phyloP scores from a whole-genome alignment of 92 coral and sea anemone species.

The Epizoanthus stellaris region DNA sequence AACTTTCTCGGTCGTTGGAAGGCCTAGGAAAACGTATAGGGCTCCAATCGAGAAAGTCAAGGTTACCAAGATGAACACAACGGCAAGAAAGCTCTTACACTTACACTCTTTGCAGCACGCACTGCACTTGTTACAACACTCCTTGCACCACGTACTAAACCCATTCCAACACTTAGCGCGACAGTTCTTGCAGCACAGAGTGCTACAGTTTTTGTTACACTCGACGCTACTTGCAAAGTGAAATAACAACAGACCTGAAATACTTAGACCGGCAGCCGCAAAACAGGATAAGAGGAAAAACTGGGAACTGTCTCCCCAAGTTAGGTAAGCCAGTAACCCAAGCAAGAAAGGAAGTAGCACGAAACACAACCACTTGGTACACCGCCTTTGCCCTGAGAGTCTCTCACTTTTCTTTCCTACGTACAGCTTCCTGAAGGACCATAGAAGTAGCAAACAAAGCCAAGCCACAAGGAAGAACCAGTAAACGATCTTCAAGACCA shows the following conservation, averaged over 20 bases:
- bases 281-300: conserved; percentile 87
- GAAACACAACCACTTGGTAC: too few relatives aligned
- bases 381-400: too few relatives aligned
- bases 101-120: neutral
- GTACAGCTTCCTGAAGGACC: too few relatives aligned
- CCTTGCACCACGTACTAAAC: too few relatives aligned
- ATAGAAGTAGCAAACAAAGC: too few relatives aligned
- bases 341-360: too few relatives aligned
- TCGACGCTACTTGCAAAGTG: conserved; percentile 37
- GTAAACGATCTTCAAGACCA: too few relatives aligned
- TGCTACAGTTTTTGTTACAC: neutral
- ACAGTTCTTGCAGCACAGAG: too few relatives aligned
- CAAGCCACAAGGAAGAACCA: too few relatives aligned
- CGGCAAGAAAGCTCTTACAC: conserved; percentile 59
- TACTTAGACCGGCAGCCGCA: conserved; percentile 64
- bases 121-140: neutral
- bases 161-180: too few relatives aligned
- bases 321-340: too few relatives aligned
- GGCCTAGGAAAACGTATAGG: neutral
- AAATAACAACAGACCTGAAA: conserved; percentile 63
- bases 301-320: conserved; percentile 74
- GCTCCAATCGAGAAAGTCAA: conserved; percentile 47
- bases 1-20: conserved; percentile 45
- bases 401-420: too few relatives aligned
- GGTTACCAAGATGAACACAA: conserved; percentile 51